Evolutionary conservation across 2,797 vertebrate genomes (phyloP), one percentile per base, ranked within the genome.

Genomic region (Sebastes ruberrimus): DNA sequence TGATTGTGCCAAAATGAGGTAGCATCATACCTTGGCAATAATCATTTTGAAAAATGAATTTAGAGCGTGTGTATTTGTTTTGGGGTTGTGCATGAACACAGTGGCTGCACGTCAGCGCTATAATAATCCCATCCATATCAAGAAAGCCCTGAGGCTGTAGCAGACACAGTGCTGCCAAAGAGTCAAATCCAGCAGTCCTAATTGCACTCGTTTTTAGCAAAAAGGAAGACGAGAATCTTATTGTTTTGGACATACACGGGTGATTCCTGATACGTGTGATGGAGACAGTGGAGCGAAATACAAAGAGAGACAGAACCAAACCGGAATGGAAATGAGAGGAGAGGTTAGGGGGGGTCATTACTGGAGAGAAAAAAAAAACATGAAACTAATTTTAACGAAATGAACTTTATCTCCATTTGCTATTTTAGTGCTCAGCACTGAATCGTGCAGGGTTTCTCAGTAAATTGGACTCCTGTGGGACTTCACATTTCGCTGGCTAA

Each of bases 81-180:
- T n/a, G 57, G 30, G 38, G 5, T 30, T 71, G 68, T 42, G 53
- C 23, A 30, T 76, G 32, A 69, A 64, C 22, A 8, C 22, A 74
- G 73, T 68, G 68, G 72, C 67, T 83, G 77, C 71, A 71, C 18
- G 69, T 88, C 85, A 79, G 32, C 30, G 63, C 65, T 84, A 74
- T 81, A 87, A 89, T 86, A 89, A 90, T 80, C 69, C 76, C 70
- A 80, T 90, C 80, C 74, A 85, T 77, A 85, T 82, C 79, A 57
- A 87, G 75, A 79, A 82, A 74, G 25, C 86, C 91, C 88, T 0
- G 72, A 76, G 83, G 90, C 89, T 55, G 32, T 6, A 57, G 68
- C 62, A 88, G 81, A 81, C 86, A 81, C 60, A 49, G 38, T 7
- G 28, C 73, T 85, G 87, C 80, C 81, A 89, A 79, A 74, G 11